A percentile compares a stretch with the other conserved stretches of the same genome.
phyloP scores from a whole-genome alignment of 2,113 vertebrate genomes.

The Mus spicilegus region DNA sequence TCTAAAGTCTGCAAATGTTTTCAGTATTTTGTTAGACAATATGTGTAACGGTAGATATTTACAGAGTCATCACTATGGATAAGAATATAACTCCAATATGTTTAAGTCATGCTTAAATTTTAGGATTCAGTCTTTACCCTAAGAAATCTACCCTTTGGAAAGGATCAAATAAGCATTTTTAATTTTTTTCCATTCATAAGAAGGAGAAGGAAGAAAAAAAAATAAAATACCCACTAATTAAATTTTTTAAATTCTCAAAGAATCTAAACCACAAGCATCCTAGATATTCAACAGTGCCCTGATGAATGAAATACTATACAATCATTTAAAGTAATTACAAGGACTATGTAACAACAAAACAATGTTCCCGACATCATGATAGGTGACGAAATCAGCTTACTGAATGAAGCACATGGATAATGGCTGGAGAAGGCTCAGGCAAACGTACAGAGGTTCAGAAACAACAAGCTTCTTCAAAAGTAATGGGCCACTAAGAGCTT shows the following conservation, averaged over 20 bases:
- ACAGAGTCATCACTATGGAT: neutral
- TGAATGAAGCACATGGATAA: accelerated
- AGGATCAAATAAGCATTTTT: neutral
- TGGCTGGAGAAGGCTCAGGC: accelerated
- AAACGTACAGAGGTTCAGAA: neutral
- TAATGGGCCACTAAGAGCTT: neutral
- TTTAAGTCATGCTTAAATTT: neutral
- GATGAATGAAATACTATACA: conserved; percentile 12
- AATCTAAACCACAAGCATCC: neutral
- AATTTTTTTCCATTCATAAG: neutral
- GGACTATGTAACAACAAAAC: conserved; percentile 22
- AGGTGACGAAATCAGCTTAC: conserved; percentile 42
- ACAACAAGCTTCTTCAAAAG: neutral
- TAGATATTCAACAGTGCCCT: conserved; percentile 17
- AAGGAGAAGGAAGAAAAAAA: conserved; percentile 13
- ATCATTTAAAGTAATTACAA: conserved; percentile 64
- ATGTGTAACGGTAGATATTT: neutral
- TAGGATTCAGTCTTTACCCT: neutral
- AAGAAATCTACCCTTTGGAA: conserved; percentile 13
- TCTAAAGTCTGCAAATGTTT: neutral
- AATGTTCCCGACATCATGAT: neutral
- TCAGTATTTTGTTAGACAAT: neutral
- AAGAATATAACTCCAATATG: neutral
- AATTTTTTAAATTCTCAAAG: conserved; percentile 42
- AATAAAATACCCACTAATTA: neutral